Conservation (phyloP, 2,113 vertebrate species). For the Semnopithecus entellus region DNA sequence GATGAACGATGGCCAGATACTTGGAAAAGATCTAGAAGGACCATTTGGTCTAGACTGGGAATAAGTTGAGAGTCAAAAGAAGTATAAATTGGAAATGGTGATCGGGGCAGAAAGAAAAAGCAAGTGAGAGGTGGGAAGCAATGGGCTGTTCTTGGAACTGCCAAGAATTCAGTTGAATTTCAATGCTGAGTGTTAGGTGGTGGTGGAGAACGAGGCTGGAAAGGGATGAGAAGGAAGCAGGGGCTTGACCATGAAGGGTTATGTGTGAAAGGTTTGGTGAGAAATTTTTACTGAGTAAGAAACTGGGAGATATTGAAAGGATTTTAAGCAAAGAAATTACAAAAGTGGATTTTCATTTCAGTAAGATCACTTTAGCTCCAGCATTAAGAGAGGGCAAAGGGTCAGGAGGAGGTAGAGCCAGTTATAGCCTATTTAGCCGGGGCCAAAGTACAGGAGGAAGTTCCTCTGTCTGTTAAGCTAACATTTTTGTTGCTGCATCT, state of each 20-base stretch:
- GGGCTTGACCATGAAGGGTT: too few relatives aligned
- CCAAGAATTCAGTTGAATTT: neutral
- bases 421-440: neutral
- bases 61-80: neutral
- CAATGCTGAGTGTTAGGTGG: rapidly evolving
- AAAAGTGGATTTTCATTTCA: neutral
- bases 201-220: neutral
- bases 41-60: neutral
- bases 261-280: neutral
- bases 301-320: neutral
- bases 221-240: neutral
- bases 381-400: neutral
- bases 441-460: neutral
- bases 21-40: neutral
- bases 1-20: neutral
- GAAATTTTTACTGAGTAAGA: neutral
- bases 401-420: neutral
- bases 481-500: neutral
- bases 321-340: neutral
- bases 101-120: neutral
- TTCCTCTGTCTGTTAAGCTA: neutral
- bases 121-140: neutral
- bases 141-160: neutral
- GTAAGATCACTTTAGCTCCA: neutral
- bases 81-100: neutral